Base-by-base conservation (phyloP, 2,888 invertebrate species). In the Sinhomidia bicolor region DNA sequence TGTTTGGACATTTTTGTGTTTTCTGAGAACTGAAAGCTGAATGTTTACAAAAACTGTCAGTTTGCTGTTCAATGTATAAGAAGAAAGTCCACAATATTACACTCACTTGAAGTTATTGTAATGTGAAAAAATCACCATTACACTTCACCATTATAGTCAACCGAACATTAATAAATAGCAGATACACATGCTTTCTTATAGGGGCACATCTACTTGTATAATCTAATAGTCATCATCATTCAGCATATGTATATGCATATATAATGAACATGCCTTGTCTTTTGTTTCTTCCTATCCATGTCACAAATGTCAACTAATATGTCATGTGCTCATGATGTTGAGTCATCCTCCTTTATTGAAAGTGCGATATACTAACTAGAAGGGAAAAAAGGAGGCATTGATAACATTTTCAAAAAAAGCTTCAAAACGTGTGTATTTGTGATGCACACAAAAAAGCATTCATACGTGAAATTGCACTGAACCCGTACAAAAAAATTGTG, bases 251-350 rank as follows among this genome's bases (percentile, higher is more conserved):
- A n/a, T n/a, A n/a, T n/a, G n/a, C n/a, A n/a, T n/a, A 36, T 36
- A 57, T 7, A 26, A 23, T 57, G 57, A 54, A 54, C 10, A 44
- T 44, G 47, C 23, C 4, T 23, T 44, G 12, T 10, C 3, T n/a
- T 17, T 71, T 44, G 32, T 36, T n/a, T 65, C 17, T 71, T 0
- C 20, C 20, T 71, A n/a, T 20, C 41, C 41, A 44, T 71, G 17
- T 17, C 51, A 17, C 29, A 82, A 47, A 82, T 82, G 82, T 82
- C 82, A 82, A 54, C 44, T 51, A 65, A 41, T 44, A 83, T 44
- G 79, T 79, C 68, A 79, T 71, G 79, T 79, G 79, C 47, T 54
- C 54, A 79, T 54, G 85, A 79, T 54, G 85, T 79, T 85, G 85
- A 85, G 85, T 85, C 85, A 85, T 79, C 79, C 20, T 47, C 80